Evolutionary conservation across 2,888 invertebrate genomes (phyloP).

Genomic region (Mallateleia sp.): DNA sequence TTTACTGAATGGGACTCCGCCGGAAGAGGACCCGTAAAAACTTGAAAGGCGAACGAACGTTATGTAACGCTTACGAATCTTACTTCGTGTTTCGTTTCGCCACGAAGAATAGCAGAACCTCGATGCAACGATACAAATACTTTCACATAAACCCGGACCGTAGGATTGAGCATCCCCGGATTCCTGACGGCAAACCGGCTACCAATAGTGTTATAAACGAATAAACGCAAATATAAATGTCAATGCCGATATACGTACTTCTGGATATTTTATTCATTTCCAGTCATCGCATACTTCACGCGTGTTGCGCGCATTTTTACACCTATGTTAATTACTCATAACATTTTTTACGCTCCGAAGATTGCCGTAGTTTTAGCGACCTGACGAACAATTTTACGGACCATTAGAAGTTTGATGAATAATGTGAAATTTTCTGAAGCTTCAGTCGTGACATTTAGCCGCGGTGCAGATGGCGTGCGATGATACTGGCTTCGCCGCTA

Average conservation of each 20-base stretch:
- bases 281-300: slow-evolving; percentile 11
- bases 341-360: background rate
- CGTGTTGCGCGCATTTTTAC: slow-evolving; percentile 4
- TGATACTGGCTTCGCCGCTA: slow-evolving; percentile 3
- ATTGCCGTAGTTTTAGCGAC: background rate
- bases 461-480: slow-evolving; percentile 15
- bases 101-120: slow-evolving; percentile 49
- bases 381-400: slow-evolving; percentile 11
- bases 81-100: slow-evolving; percentile 43
- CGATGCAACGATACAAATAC: slow-evolving; percentile 37
- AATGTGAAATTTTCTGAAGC: slow-evolving; percentile 32
- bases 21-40: slow-evolving; percentile 84
- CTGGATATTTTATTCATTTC: slow-evolving; percentile 35
- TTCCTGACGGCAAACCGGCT: slow-evolving; percentile 17
- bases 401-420: slow-evolving; percentile 25
- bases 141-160: slow-evolving; percentile 27
- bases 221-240: slow-evolving; percentile 47
- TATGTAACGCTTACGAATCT: slow-evolving; percentile 74
- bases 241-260: slow-evolving; percentile 36
- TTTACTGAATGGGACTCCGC: slow-evolving; percentile 75
- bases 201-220: slow-evolving; percentile 13
- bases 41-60: slow-evolving; percentile 80
- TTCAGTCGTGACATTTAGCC: slow-evolving; percentile 30
- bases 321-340: slow-evolving; percentile 30
- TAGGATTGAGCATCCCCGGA: background rate